Conservation (phyloP, 2,888 invertebrate genomes). For the Heliconius ethilla region DNA sequence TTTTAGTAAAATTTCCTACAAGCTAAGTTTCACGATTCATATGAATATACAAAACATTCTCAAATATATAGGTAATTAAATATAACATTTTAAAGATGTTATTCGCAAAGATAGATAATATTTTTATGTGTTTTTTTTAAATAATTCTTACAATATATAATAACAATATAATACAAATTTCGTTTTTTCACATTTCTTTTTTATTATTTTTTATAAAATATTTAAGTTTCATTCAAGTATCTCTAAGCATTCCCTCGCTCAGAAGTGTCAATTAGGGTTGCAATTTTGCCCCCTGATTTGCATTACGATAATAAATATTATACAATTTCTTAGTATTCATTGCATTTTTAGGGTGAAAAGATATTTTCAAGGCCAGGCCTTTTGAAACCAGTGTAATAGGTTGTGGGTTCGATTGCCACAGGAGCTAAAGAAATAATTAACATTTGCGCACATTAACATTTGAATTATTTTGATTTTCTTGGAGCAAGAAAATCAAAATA, state of each 20-base stretch:
- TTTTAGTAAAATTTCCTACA: too few relatives aligned
- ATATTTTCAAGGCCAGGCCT: neutral
- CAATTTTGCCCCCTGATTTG: slow-evolving; percentile 36
- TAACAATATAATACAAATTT: too few relatives aligned
- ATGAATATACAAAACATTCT: too few relatives aligned
- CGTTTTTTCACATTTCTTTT: neutral
- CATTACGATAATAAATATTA: slow-evolving; percentile 37
- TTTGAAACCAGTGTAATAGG: neutral
- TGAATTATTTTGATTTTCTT: too few relatives aligned
- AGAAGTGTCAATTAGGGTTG: slow-evolving; percentile 33
- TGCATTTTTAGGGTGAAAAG: neutral
- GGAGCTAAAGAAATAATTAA: neutral
- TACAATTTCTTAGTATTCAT: slow-evolving; percentile 24
- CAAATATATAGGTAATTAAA: too few relatives aligned
- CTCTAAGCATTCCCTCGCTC: slow-evolving; percentile 17
- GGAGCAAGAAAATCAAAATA: too few relatives aligned
- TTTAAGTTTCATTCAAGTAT: neutral
- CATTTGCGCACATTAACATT: neutral
- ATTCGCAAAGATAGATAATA: too few relatives aligned
- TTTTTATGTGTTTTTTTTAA: too few relatives aligned
- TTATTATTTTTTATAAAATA: neutral
- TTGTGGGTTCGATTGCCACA: neutral
- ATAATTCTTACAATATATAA: too few relatives aligned
- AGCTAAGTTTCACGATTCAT: too few relatives aligned
- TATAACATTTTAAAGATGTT: too few relatives aligned